A percentile compares a stretch with the other conserved stretches of the same genome.
These are phyloP conservation scores for Drosophila tsacasi DNA, from an alignment of 1,140 invertebrate species.

Conservation along the genomic window DNA sequence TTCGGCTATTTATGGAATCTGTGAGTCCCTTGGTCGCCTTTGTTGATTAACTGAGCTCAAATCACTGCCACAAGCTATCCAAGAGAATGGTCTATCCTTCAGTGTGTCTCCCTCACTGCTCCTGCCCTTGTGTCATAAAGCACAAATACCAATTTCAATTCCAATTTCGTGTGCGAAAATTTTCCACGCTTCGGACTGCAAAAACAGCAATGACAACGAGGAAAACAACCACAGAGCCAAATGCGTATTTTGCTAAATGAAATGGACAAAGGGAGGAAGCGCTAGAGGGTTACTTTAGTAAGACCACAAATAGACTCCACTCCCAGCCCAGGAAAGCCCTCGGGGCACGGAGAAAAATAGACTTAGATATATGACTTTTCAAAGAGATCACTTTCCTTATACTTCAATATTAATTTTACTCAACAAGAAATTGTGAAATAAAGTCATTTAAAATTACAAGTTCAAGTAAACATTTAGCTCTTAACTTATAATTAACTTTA, in stretches of 20 bases:
- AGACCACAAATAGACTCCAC: conserved; percentile 24
- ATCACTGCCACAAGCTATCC: conserved; percentile 41
- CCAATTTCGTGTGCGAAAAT: conserved; percentile 63
- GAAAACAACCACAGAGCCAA: conserved; percentile 43
- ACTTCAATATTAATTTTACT: neutral
- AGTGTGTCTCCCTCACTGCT: neutral
- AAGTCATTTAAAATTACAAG: neutral
- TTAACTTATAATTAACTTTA: too few relatives aligned
- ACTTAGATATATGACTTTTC: neutral
- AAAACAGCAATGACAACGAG: conserved; percentile 27
- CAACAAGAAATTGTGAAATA: neutral
- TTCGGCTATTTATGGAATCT: conserved; percentile 32
- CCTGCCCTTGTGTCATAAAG: conserved; percentile 6
- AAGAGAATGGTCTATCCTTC: conserved; percentile 6
- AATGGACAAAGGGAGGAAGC: conserved; percentile 45
- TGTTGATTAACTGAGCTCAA: conserved; percentile 35
- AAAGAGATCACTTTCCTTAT: neutral
- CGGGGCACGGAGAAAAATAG: conserved; percentile 13
- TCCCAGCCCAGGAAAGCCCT: neutral
- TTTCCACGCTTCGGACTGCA: conserved; percentile 60
- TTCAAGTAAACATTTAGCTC: neutral
- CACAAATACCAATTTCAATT: conserved; percentile 66
- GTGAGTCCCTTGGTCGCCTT: neutral
- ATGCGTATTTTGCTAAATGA: conserved; percentile 73
- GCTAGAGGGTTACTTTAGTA: conserved; percentile 28